Base-by-base conservation (phyloP, 2,113 vertebrate genomes). In the Tiliqua scincoides region DNA sequence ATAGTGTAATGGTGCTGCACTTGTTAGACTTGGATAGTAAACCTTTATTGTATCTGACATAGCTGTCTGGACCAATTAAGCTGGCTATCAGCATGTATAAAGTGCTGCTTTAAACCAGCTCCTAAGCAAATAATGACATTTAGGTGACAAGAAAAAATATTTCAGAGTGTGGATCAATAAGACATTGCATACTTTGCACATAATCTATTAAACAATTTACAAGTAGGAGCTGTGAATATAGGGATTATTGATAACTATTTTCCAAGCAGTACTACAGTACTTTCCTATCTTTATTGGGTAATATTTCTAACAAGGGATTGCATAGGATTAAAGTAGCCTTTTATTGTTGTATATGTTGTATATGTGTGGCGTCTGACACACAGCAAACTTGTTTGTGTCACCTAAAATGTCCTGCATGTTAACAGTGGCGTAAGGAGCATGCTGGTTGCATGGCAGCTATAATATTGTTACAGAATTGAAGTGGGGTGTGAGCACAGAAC, bases 111-210 rank as follows among this genome's bases (percentile, higher is more conserved):
- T 89, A 0, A 82, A 80, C 37, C 65, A 91, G 43, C 20, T 90
- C 35, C 65, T 89, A 82, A 86, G 88, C 63, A 91, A 90, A 87
- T 90, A 76, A 89, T 87, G 52, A 85, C 37, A 79, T 88, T 86
- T 59, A 82, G 82, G 62, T 68, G 81, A 82, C 61, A 59, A 30
- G 62, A 65, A 54, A 3, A 70, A 83, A 59, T 11, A 12, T 85
- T 89, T 79, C 89, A 76, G 61, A 86, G 59, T 7, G 8, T 52
- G 30, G 30, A 27, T 84, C 62, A 63, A 40, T 68, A 85, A 40
- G 20, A 35, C 62, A 83, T 14, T 77, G 76, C 73, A 70, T 67
- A 89, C 48, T 2, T 27, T 90, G 61, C 83, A 89, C 23, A 30
- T 84, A 73, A 70, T 86, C 18, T 74, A 63, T 83, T 89, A 86